Evolutionary conservation across 1,140 invertebrate genomes (phyloP).

Genomic region (Riptortus pedestris): DNA sequence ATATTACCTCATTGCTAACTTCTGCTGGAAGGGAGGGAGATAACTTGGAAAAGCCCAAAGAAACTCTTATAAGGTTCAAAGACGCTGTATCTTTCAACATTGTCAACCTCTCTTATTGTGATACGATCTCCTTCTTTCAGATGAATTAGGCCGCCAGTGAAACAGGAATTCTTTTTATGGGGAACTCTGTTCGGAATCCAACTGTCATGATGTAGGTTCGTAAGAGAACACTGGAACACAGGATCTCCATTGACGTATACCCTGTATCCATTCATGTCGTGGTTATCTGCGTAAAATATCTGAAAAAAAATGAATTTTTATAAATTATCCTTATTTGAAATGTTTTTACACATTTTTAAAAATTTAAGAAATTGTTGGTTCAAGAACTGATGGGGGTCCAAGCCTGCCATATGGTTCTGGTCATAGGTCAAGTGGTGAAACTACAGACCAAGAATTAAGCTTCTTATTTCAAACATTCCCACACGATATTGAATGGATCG

Average conservation of each 20-base stretch:
- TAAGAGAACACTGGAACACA: conserved; percentile 35
- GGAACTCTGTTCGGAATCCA: neutral
- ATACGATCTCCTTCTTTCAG: conserved; percentile 36
- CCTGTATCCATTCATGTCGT: conserved; percentile 36
- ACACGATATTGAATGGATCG: neutral
- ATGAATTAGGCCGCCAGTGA: conserved; percentile 35
- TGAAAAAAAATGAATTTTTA: conserved; percentile 17
- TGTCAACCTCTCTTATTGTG: conserved; percentile 36
- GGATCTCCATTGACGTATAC: conserved; percentile 35
- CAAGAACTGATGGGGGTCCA: neutral
- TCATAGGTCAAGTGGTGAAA: neutral
- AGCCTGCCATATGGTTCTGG: too few species aligned
- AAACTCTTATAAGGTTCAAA: conserved; percentile 39
- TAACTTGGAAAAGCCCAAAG: conserved; percentile 36
- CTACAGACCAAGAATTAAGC: neutral
- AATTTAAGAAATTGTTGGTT: neutral
- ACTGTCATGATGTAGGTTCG: conserved; percentile 7
- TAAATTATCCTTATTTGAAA: neutral
- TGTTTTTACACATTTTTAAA: neutral
- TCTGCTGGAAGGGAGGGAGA: neutral
- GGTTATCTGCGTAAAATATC: conserved; percentile 37
- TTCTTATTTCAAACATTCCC: neutral
- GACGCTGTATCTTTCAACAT: conserved; percentile 36
- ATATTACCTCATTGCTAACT: neutral
- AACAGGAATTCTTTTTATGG: conserved; percentile 37